Evolutionary conservation across 2,113 vertebrate genomes (phyloP), one percentile per base, ranked within the genome.

Genomic region (Strix uralensis): DNA sequence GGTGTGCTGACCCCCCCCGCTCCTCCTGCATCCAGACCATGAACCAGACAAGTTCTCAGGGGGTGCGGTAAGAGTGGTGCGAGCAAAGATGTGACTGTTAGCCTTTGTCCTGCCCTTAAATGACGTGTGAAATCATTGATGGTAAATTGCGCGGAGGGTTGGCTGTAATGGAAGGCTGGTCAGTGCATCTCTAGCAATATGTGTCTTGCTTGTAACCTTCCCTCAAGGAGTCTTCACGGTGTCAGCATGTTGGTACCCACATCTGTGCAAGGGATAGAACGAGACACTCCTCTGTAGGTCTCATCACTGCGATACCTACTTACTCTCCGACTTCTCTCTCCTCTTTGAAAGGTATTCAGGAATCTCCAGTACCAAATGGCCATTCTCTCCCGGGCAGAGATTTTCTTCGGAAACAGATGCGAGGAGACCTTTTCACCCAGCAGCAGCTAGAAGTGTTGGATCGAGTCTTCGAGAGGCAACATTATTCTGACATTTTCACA

Each of bases 401-500:
- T 97, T 99, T 99, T 98, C 99, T 99, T 92, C 98, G 99, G 97
- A 99, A 99, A 98, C 99, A 99, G 98, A 99, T 99, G 99, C 98
- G 99, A 97, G 99, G 99, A 96, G 99, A 99, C 95, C 98, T 99
- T 88, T 99, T 99, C 97, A 99, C 99, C 9, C 99, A 99, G 86
- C 99, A 99, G 98, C 99, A 99, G 97, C 98, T 99, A 94, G 99
- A 99, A 98, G 99, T 99, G 98, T 98, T 99, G 98, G 99, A 99
- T 97, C 98, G 98, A n/a, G 99, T 99, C 97, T 99, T 99, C 96
- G 99, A 99, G 97, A 99, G 99, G 97, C 99, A 99, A 93, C 99
- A 98, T 97, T 98, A 98, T 96, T 98, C 99, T 9, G 99, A 99
- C 96, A 99, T 99, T 97, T 99, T 99, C 98, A 98, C 98, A 85